Evolutionary conservation across 2,888 invertebrate species (phyloP).

Genomic region (Hymenopus coronatus): DNA sequence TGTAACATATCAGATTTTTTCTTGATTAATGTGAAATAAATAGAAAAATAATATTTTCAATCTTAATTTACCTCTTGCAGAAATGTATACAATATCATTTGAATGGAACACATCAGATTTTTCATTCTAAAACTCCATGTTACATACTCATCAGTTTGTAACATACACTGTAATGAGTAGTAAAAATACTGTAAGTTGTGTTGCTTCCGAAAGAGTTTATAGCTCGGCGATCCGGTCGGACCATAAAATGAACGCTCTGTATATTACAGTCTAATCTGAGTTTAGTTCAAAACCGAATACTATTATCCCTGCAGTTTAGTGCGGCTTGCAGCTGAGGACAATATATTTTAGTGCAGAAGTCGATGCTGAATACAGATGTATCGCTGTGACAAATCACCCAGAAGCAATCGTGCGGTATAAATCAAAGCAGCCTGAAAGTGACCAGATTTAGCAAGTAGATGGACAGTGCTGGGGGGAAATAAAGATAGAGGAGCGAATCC

Average conservation of each 20-base stretch:
- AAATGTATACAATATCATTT: too few species aligned
- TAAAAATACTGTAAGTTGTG: too few species aligned
- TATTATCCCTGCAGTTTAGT: not conserved
- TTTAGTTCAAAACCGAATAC: not conserved
- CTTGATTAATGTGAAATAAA: too few species aligned
- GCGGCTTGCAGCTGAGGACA: not conserved
- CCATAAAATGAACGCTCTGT: fast-evolving
- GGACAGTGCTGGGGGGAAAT: not conserved
- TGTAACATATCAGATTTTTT: too few species aligned
- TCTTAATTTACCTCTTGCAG: too few species aligned
- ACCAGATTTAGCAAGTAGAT: not conserved
- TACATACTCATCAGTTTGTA: too few species aligned
- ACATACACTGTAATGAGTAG: too few species aligned
- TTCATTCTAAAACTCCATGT: too few species aligned
- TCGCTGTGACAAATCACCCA: not conserved
- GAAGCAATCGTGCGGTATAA: not conserved
- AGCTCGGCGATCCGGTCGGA: too few species aligned
- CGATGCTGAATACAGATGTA: not conserved
- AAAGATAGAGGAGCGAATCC: not conserved
- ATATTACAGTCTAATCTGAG: not conserved
- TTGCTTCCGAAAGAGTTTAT: too few species aligned
- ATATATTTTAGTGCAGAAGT: not conserved
- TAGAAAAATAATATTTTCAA: too few species aligned
- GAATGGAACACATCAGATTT: too few species aligned
- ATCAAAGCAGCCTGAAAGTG: not conserved